These are phyloP conservation scores for Lepidocolaptes lacrymiger DNA, from an alignment of 2,797 vertebrate genomes.

Conservation along the genomic window DNA sequence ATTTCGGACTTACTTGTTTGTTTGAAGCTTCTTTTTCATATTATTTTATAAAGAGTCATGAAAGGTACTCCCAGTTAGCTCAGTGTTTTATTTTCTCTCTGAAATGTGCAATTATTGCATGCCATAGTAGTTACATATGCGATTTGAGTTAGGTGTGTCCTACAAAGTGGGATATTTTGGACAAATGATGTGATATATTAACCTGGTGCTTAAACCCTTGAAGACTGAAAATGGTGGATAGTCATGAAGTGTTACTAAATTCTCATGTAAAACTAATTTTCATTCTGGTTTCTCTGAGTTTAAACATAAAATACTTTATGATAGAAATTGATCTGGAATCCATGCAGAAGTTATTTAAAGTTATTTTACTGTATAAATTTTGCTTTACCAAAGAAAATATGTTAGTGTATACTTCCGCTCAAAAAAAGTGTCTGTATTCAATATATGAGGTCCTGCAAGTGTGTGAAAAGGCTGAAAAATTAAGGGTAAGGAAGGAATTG, in stretches of 20 bases:
- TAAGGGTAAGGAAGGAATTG: neutral
- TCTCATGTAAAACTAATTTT: neutral
- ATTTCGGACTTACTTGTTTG: neutral
- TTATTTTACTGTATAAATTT: neutral
- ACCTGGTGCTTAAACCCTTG: neutral
- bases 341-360: neutral
- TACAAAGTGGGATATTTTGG: neutral
- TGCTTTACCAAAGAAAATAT: neutral
- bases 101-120: neutral
- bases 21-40: neutral
- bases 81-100: neutral
- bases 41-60: neutral
- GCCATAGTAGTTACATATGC: neutral
- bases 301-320: neutral
- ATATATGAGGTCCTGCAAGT: neutral
- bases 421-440: neutral
- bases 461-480: neutral
- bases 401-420: neutral
- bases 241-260: neutral
- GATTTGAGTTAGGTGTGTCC: neutral
- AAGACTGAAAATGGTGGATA: neutral
- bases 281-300: neutral
- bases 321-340: neutral
- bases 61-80: neutral
- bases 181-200: neutral